Evolutionary conservation across 2,888 invertebrate genomes (phyloP).

Genomic region (Boloria selene): DNA sequence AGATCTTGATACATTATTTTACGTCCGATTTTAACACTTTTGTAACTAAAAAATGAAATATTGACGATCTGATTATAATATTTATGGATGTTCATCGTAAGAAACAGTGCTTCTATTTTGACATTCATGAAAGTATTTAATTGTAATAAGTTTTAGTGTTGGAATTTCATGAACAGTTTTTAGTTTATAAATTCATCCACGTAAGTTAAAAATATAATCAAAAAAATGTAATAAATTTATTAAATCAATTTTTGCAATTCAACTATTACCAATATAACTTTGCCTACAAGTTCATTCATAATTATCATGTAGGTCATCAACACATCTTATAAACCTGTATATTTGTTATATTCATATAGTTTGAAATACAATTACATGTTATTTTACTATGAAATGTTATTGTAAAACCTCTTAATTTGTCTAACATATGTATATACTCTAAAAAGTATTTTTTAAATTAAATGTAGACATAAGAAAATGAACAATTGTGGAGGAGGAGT

Average conservation of each 20-base stretch:
- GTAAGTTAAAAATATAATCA: conserved; percentile 45
- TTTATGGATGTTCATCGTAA: conserved; percentile 48
- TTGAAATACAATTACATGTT: conserved; percentile 1
- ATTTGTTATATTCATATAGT: conserved; percentile 9
- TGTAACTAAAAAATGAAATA: conserved; percentile 58
- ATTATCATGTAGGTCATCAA: conserved; percentile 39
- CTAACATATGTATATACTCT: neutral
- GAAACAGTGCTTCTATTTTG: conserved; percentile 47
- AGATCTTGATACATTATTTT: conserved; percentile 64
- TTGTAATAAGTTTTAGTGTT: conserved; percentile 56
- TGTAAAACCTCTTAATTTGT: neutral
- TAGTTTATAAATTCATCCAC: conserved; percentile 52
- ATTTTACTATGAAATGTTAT: neutral
- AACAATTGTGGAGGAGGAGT: conserved; percentile 66
- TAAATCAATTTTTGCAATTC: neutral
- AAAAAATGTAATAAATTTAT: neutral
- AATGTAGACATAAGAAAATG: conserved; percentile 49
- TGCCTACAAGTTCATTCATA: conserved; percentile 29
- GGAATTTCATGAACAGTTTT: conserved; percentile 51
- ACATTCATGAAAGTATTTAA: conserved; percentile 55
- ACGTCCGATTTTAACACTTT: conserved; percentile 54
- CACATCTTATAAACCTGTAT: conserved; percentile 23
- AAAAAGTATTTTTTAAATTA: conserved; percentile 16
- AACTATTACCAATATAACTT: neutral
- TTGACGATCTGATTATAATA: conserved; percentile 48